Percentiles rank a stretch among this genome's conserved stretches.
These are phyloP conservation scores for Brachypterus glaber DNA, from an alignment of 2,888 invertebrate genomes.

Conservation along the genomic window DNA sequence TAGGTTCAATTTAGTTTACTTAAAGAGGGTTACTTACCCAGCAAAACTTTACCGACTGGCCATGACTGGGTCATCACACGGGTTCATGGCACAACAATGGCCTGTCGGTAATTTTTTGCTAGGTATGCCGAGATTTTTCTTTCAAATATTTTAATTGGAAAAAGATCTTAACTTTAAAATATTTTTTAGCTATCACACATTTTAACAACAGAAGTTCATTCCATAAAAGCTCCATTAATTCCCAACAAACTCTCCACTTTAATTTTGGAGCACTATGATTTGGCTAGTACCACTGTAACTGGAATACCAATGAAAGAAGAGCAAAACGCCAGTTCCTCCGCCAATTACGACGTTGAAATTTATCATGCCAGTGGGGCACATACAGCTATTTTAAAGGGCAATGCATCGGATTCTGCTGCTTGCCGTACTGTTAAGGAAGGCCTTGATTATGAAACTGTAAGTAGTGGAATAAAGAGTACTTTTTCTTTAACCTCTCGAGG, in stretches of 20 bases:
- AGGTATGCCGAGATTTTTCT: too few species aligned
- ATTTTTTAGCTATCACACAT: constrained; percentile 54
- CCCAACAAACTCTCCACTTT: constrained; percentile 66
- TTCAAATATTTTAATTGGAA: too few species aligned
- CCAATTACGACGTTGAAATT: constrained; percentile 97
- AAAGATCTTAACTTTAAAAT: neutral
- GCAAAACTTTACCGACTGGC: too few species aligned
- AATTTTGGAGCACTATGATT: constrained; percentile 76
- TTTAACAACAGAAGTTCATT: constrained; percentile 71
- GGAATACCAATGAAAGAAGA: constrained; percentile 93
- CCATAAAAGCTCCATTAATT: constrained; percentile 63
- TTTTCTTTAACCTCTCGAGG: too few species aligned
- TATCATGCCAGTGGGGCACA: constrained; percentile 84
- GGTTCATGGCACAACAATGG: too few species aligned
- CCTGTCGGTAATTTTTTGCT: too few species aligned
- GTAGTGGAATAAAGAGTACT: too few species aligned
- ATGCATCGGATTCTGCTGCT: constrained; percentile 53
- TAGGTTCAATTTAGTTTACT: too few species aligned
- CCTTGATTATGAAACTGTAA: constrained; percentile 64
- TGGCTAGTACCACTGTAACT: constrained; percentile 94
- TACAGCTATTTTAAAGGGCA: constrained; percentile 61
- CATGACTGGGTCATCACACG: too few species aligned
- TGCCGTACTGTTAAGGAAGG: constrained; percentile 62
- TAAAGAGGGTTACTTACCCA: too few species aligned
- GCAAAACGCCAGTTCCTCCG: constrained; percentile 94